Evolutionary conservation across 1,140 invertebrate species (phyloP), one percentile per base, ranked within the genome.

Genomic region (Temnothorax curvispinosus): DNA sequence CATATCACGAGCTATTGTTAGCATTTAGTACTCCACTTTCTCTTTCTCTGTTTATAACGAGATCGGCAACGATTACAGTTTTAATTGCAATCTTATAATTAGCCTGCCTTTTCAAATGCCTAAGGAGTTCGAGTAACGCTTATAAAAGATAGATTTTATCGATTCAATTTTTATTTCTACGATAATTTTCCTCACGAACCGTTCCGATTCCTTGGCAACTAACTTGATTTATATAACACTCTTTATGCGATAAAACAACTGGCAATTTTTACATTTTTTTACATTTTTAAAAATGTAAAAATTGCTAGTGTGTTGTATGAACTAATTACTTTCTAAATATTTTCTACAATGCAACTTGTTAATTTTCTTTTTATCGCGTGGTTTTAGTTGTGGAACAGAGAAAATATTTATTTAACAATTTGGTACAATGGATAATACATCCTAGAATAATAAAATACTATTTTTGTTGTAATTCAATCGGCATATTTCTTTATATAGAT

Each of bases 1-100:
- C 87, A 52, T 86, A 89, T 88, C 90, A 89, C 54, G 38, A 78
- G 77, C 88, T 89, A 93, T 93, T 93, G 93, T 94, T 93, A 92
- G 89, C 91, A 88, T 93, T 93, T 93, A 92, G 92, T 81, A 89
- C 58, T 27, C 27, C 81, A 89, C 84, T 86, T 84, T 72, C 80
- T 75, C 78, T 87, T 88, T 88, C 52, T 32, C 35, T 87, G 72
- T 89, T 88, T 87, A 80, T 82, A 78, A 65, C 71, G 78, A 88
- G 52, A 92, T 92, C 72, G 89, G 75, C 52, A 58, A 85, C n/a
- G 77, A 93, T 93, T 92, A 92, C 89, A 82, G 62, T 90, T 94
- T 92, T 92, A 93, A 94, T 94, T 92, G 91, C 87, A 87, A 35
- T 44, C n/a, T 81, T 58, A 71, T 21, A 71, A 81, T 44, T 50